Conservation (phyloP, 2,113 vertebrate genomes). For the Cnemophilus loriae region DNA sequence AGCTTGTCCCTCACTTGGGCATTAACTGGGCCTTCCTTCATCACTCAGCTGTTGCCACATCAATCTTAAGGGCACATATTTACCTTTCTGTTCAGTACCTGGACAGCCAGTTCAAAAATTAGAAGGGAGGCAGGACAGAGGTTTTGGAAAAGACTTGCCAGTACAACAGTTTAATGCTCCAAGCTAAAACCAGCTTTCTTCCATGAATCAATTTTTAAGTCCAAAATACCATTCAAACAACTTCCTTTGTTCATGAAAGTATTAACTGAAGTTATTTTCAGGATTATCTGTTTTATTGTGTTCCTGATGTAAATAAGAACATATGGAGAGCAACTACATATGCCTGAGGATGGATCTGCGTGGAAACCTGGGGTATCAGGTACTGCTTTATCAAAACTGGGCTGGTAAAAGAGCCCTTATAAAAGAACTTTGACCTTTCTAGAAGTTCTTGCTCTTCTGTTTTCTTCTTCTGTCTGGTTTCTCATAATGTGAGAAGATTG, state of each 20-base stretch:
- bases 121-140: background rate
- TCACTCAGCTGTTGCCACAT: background rate
- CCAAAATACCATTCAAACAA: background rate
- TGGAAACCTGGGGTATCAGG: background rate
- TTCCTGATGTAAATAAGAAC: background rate
- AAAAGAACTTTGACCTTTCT: background rate
- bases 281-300: background rate
- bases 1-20: background rate
- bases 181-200: background rate
- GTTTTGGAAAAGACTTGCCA: background rate
- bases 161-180: background rate
- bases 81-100: background rate
- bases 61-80: background rate
- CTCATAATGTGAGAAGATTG: background rate
- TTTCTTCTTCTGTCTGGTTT: background rate
- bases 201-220: background rate
- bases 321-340: fast-evolving
- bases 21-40: background rate
- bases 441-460: background rate
- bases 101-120: background rate
- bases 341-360: background rate
- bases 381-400: background rate
- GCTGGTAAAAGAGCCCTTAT: background rate
- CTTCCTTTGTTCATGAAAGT: background rate
- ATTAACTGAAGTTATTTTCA: background rate